Conservation (phyloP, 2,888 invertebrate genomes). For the Pocota personata region DNA sequence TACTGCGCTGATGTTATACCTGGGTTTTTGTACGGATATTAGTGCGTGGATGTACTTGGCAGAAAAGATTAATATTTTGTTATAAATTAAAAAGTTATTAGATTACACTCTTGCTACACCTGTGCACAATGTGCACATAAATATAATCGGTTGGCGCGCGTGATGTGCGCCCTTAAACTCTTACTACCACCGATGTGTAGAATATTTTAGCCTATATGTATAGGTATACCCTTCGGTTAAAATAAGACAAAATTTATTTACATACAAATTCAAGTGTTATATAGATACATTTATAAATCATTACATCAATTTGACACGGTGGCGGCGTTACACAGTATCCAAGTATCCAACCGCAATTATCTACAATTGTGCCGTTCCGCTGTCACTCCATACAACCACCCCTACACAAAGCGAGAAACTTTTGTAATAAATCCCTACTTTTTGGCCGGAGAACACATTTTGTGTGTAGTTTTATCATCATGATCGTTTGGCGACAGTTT, state of each 20-base stretch:
- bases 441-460: constrained; percentile 9
- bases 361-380: constrained; percentile 52
- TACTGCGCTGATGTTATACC: constrained; percentile 17
- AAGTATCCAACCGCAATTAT: constrained; percentile 35
- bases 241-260: constrained; percentile 26
- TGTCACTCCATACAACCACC: constrained; percentile 26
- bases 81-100: constrained; percentile 74
- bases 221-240: not conserved
- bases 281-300: constrained; percentile 52
- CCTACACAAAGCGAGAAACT: constrained; percentile 32
- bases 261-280: constrained; percentile 8
- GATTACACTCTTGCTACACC: constrained; percentile 71
- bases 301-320: constrained; percentile 61
- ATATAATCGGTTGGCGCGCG: constrained; percentile 60
- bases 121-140: constrained; percentile 69
- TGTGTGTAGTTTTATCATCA: constrained; percentile 47
- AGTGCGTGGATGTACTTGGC: constrained; percentile 53
- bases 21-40: constrained; percentile 28
- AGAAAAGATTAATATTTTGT: constrained; percentile 71
- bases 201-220: not conserved
- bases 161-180: constrained; percentile 49
- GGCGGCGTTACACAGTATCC: constrained; percentile 5
- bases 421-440: constrained; percentile 55
- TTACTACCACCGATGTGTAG: not conserved
- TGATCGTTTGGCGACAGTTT: constrained; percentile 64